Conservation (phyloP, 2,797 vertebrate species). For the Leptodactylus fallax region DNA sequence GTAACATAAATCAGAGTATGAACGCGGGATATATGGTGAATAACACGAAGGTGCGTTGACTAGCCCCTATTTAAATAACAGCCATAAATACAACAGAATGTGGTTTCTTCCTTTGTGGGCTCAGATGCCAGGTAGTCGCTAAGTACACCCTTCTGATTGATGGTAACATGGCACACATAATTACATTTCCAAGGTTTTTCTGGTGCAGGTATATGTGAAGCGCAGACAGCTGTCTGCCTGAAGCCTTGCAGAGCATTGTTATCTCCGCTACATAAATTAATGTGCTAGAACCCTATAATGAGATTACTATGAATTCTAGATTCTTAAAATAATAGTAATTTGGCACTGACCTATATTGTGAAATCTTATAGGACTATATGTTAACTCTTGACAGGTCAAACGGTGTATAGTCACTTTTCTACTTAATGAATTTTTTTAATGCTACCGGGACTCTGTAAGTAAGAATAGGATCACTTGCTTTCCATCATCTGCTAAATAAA, state of each 20-base stretch:
- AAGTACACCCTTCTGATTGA: not conserved
- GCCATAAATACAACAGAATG: not conserved
- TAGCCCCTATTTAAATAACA: constrained; percentile 17
- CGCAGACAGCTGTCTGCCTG: constrained; percentile 50
- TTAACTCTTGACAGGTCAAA: constrained; percentile 5
- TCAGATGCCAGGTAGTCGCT: not conserved
- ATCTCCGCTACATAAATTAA: constrained; percentile 43
- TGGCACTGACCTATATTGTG: constrained; percentile 40
- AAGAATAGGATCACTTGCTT: not conserved
- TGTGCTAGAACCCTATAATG: constrained; percentile 37
- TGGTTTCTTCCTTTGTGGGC: not conserved
- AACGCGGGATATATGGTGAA: not conserved
- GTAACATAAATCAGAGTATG: not conserved
- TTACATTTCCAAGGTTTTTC: constrained; percentile 29
- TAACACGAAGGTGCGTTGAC: not conserved
- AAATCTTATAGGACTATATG: constrained; percentile 9
- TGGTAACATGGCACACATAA: constrained; percentile 32
- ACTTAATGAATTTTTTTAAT: not conserved
- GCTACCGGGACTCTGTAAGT: not conserved
- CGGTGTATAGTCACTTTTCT: not conserved
- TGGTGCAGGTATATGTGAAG: constrained; percentile 40
- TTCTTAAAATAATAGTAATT: constrained; percentile 37
- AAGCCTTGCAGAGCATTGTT: constrained; percentile 42
- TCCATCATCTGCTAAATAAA: constrained; percentile 15
- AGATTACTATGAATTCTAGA: constrained; percentile 11